phyloP scores from a whole-genome alignment of 2,888 invertebrate genomes.

The Phaonia tiefii region DNA sequence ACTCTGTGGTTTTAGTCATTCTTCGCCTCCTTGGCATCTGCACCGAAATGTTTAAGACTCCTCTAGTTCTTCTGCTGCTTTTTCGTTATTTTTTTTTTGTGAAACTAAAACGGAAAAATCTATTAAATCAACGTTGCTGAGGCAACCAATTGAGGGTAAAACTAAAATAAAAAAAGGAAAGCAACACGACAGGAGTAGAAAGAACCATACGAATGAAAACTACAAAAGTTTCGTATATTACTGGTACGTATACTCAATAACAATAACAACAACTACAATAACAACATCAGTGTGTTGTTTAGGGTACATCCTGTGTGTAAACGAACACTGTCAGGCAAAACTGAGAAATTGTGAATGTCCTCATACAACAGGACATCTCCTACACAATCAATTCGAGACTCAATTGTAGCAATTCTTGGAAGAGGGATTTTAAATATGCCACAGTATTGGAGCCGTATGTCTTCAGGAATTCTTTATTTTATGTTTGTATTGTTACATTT shows the following conservation, averaged over 20 bases:
- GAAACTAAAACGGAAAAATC: constrained; percentile 76
- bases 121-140: constrained; percentile 80
- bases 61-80: constrained; percentile 8
- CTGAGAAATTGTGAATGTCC: too few relatives aligned
- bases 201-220: constrained; percentile 15
- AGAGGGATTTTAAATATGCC: too few relatives aligned
- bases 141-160: constrained; percentile 80
- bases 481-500: too few relatives aligned
- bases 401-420: too few relatives aligned
- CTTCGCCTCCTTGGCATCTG: constrained; percentile 45
- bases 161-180: constrained; percentile 71
- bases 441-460: too few relatives aligned
- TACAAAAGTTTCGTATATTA: constrained; percentile 21
- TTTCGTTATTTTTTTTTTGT: constrained; percentile 51
- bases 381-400: too few relatives aligned
- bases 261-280: constrained; percentile 18
- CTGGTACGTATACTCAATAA: not conserved
- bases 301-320: constrained; percentile 53
- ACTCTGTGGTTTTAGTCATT: not conserved
- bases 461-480: too few relatives aligned
- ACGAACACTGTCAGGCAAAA: constrained; percentile 22
- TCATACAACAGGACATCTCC: too few relatives aligned
- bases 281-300: not conserved
- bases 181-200: not conserved
- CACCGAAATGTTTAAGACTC: constrained; percentile 6